phyloP scores from a whole-genome alignment of 1,140 invertebrate species.

The Theocolax elegans region DNA sequence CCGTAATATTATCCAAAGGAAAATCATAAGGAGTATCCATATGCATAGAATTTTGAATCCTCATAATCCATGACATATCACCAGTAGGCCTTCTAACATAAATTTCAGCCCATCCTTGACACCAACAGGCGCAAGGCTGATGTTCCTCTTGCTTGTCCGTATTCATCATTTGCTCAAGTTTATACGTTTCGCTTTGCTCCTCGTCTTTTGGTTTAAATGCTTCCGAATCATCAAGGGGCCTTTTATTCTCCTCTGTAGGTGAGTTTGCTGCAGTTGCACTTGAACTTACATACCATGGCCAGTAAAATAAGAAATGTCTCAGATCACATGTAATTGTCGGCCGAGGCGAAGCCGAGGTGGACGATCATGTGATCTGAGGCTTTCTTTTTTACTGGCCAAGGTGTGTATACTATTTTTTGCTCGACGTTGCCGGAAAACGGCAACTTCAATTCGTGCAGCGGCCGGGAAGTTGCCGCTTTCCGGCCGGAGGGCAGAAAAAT shows the following conservation, averaged over 20 bases:
- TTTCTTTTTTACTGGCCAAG: too few species aligned
- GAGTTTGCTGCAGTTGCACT: constrained; percentile 62
- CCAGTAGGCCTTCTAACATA: constrained; percentile 89
- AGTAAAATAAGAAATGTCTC: too few species aligned
- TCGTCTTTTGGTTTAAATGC: constrained; percentile 50
- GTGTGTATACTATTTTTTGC: too few species aligned
- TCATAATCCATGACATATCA: constrained; percentile 90
- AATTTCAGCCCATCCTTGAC: constrained; percentile 94
- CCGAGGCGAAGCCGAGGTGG: too few species aligned
- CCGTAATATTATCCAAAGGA: constrained; percentile 77
- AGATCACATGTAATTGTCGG: too few species aligned
- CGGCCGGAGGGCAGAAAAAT: too few species aligned
- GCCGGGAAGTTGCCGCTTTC: too few species aligned
- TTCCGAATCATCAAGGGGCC: constrained; percentile 57
- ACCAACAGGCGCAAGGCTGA: constrained; percentile 87
- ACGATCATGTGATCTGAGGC: too few species aligned
- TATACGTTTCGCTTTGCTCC: constrained; percentile 58
- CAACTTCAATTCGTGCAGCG: too few species aligned
- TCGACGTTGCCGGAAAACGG: too few species aligned
- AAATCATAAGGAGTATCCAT: constrained; percentile 68
- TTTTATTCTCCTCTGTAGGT: constrained; percentile 63
- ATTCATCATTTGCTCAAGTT: constrained; percentile 65
- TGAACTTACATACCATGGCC: constrained; percentile 58
- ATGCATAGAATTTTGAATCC: constrained; percentile 86
- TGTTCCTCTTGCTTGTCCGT: constrained; percentile 62